phyloP scores from a whole-genome alignment of 2,888 invertebrate genomes.

The Pachliopta kotzebuea region DNA sequence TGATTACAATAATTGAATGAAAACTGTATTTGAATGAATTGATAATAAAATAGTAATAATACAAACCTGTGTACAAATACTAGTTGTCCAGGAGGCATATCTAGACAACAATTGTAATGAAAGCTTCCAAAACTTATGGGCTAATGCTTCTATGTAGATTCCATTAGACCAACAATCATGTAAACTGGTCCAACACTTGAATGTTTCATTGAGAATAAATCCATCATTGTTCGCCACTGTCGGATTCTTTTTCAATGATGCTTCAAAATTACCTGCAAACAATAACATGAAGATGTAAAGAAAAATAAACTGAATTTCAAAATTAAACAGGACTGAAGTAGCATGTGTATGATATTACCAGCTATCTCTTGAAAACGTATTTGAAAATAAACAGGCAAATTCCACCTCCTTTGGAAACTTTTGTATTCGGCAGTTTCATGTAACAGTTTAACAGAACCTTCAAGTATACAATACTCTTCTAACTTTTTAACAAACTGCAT shows the following conservation, averaged over 20 bases:
- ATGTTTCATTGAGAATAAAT: conserved; percentile 72
- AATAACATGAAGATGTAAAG: neutral
- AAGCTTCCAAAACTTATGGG: conserved; percentile 93
- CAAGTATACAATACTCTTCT: conserved; percentile 82
- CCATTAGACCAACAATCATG: conserved; percentile 87
- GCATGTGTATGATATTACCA: conserved; percentile 55
- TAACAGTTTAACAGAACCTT: conserved; percentile 81
- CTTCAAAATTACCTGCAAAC: conserved; percentile 62
- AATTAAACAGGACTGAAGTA: neutral
- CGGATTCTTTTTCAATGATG: conserved; percentile 54
- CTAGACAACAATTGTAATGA: conserved; percentile 91
- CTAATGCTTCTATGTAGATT: conserved; percentile 88
- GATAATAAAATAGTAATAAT: too few relatives aligned
- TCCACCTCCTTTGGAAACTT: conserved; percentile 93
- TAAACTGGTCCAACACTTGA: conserved; percentile 70
- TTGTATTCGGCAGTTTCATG: conserved; percentile 86
- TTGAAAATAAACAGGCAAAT: conserved; percentile 97
- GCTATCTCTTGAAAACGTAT: conserved; percentile 97
- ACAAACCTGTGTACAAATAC: conserved; percentile 64
- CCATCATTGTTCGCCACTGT: conserved; percentile 53
- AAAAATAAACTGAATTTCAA: neutral
- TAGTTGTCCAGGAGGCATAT: conserved; percentile 86
- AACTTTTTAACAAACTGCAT: conserved; percentile 87
- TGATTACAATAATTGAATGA: too few relatives aligned
- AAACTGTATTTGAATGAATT: too few relatives aligned